phyloP scores from a whole-genome alignment of 2,113 vertebrate genomes.

The Colius striatus region DNA sequence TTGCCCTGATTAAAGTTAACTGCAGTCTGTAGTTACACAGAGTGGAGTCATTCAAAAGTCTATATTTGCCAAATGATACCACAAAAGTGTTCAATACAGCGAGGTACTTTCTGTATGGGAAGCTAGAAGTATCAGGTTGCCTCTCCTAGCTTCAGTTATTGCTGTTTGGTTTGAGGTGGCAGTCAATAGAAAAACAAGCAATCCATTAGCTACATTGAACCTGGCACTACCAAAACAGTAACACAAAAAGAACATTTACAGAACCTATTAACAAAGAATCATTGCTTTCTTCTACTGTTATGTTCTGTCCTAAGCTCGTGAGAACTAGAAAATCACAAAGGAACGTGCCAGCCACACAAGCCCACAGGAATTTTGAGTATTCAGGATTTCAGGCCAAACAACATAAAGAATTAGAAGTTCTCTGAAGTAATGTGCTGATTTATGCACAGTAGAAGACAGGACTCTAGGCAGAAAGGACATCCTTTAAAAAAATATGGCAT shows the following conservation, averaged over 20 bases:
- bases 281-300: not conserved
- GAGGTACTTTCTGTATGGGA: not conserved
- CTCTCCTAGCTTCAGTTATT: not conserved
- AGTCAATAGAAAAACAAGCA: not conserved
- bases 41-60: not conserved
- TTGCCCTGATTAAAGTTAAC: not conserved
- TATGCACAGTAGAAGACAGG: not conserved
- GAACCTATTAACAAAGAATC: not conserved
- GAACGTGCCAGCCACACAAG: too few relatives aligned
- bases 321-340: not conserved
- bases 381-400: not conserved
- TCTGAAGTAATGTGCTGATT: not conserved
- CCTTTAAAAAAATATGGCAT: fast-evolving
- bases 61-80: not conserved
- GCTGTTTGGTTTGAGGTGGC: not conserved
- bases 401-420: not conserved
- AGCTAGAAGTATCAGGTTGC: not conserved
- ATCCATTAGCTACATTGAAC: not conserved
- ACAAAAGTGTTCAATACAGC: too few relatives aligned
- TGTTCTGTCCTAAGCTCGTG: not conserved
- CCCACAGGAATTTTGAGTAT: not conserved
- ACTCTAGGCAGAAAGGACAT: not conserved
- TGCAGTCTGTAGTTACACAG: not conserved
- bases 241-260: not conserved
- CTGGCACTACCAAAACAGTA: not conserved